A percentile compares a stretch with the other conserved stretches of the same genome.
Conservation (phyloP, 2,888 invertebrate genomes). For the Pseudococcus longispinus region DNA sequence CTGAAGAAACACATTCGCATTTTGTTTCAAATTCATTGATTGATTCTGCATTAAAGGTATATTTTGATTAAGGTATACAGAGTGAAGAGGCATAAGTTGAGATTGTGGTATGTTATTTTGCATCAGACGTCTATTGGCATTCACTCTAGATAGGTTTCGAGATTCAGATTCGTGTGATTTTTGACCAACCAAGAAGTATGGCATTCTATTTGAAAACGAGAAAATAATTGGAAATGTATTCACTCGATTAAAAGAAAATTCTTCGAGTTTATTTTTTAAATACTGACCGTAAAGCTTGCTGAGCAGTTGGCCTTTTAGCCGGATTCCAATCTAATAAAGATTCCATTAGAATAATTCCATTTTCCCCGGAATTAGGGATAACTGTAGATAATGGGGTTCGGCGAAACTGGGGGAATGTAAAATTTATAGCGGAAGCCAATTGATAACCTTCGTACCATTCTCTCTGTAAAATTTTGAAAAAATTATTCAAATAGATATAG, state of each 20-base stretch:
- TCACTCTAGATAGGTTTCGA: constrained; percentile 17
- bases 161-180: constrained; percentile 53
- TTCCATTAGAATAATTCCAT: constrained; percentile 82
- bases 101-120: constrained; percentile 40
- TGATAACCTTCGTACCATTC: constrained; percentile 96
- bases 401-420: constrained; percentile 90
- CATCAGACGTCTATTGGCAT: constrained; percentile 16
- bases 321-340: constrained; percentile 93
- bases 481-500: not conserved
- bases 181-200: constrained; percentile 61
- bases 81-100: constrained; percentile 27
- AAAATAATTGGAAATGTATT: not conserved
- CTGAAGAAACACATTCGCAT: constrained; percentile 23
- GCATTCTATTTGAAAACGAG: constrained; percentile 59
- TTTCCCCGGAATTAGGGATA: constrained; percentile 81
- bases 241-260: not conserved
- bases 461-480: constrained; percentile 65
- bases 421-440: constrained; percentile 91
- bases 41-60: not conserved
- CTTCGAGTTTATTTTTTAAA: not conserved
- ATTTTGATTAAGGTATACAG: constrained; percentile 54
- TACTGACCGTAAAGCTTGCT: constrained; percentile 78
- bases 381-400: constrained; percentile 80
- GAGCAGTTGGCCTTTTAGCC: constrained; percentile 87
- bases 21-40: constrained; percentile 32